These are phyloP conservation scores for Drosophila repletoides DNA, from an alignment of 1,140 invertebrate genomes.

Conservation along the genomic window DNA sequence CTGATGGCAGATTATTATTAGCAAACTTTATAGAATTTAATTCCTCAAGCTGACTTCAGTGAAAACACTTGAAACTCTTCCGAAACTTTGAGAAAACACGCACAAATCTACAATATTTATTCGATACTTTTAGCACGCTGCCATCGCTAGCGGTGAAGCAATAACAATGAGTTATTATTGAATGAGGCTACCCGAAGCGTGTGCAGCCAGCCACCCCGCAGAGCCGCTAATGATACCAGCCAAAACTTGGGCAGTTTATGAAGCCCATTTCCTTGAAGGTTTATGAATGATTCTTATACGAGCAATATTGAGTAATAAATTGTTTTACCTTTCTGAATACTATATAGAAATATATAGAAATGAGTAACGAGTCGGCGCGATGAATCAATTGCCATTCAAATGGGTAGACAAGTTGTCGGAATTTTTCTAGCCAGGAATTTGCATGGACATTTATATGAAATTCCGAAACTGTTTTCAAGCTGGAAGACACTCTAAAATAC, in stretches of 20 bases:
- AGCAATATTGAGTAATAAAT: constrained; percentile 45
- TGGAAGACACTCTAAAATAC: constrained; percentile 59
- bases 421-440: neutral
- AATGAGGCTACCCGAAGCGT: constrained; percentile 5
- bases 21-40: too few species aligned
- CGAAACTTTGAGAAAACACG: too few species aligned
- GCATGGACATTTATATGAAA: neutral
- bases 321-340: constrained; percentile 16
- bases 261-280: constrained; percentile 56
- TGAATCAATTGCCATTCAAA: constrained; percentile 27
- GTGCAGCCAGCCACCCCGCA: constrained; percentile 36
- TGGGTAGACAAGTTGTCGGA: constrained; percentile 8
- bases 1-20: too few species aligned
- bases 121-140: neutral
- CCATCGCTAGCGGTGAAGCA: neutral
- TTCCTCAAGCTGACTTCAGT: too few species aligned
- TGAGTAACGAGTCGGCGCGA: constrained; percentile 16
- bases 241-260: constrained; percentile 36
- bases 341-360: constrained; percentile 30
- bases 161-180: constrained; percentile 46
- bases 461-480: constrained; percentile 27
- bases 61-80: too few species aligned
- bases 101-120: too few species aligned
- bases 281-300: constrained; percentile 28
- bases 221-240: constrained; percentile 34